Base-by-base conservation (phyloP, 37 sponge, comb jelly and placozoan species). In the Cliona cf. orientalis region DNA sequence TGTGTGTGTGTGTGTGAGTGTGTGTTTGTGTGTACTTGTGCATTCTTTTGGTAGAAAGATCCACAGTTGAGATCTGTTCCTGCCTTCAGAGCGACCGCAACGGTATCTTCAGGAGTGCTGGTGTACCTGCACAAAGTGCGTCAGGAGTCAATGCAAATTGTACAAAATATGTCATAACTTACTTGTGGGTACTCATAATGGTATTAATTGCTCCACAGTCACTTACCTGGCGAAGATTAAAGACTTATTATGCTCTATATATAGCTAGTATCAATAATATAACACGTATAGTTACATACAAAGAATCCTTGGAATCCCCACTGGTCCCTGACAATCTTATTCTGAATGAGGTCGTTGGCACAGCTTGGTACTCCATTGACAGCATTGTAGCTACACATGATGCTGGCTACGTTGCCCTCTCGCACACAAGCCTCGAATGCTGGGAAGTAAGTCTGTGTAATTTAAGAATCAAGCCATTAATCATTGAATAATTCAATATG, bases 51-150 rank as follows among this genome's bases (percentile, higher is more conserved):
- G 58, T 93, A 93, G 79, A 89, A 93, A 28, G 34, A 34, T 19
- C 94, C 94, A 81, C 94, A 93, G 76, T 93, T 82, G 4, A 93
- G 66, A 64, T 93, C 89, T 62, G 89, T 91, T 12, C 94, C 94
- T 46, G 86, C 94, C 63, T 45, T 64, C 38, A 94, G 71, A 9
- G 84, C 91, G 9, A 46, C 81, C 19, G 66, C 42, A 2, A 91
- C 92, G 9, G 87, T 87, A 31, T 67, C 79, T 5, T 76, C 89
- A 60, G 83, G 38, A 33, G 78, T 85, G 34, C 40, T 56, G 23
- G 90, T 89, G 62, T 89, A 89, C 25, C 90, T 89, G 62, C 4
- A 55, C 31, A 36, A 45, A n/a, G n/a, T n/a, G n/a, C n/a, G n/a
- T n/a, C n/a, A 36, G 6, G 46, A 46, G 12, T 26, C 39, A 49